Conservation (phyloP, 2,113 vertebrate species). For the Otis tarda region DNA sequence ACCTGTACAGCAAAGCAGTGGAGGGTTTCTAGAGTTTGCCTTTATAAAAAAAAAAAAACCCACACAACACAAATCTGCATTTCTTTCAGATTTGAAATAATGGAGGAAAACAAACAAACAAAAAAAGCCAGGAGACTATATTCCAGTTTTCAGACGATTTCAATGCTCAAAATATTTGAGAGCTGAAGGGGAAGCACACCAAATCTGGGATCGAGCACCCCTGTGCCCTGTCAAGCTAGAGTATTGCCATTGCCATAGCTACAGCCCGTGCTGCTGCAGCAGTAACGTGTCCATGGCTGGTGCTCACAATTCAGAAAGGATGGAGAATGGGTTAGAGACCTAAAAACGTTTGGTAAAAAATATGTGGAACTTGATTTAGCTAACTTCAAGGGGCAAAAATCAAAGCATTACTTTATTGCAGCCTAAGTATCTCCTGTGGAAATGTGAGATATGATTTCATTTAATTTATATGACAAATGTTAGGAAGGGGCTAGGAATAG, state of each 20-base stretch:
- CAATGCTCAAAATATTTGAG: too few relatives aligned
- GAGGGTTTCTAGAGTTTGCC: neutral
- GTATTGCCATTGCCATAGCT: neutral
- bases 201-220: neutral
- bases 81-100: neutral
- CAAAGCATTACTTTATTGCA: neutral
- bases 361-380: neutral
- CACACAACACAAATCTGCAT: neutral
- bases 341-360: neutral
- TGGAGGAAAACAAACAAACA: neutral
- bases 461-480: neutral
- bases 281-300: fast-evolving
- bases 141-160: neutral
- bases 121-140: neutral
- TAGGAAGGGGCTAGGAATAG: neutral
- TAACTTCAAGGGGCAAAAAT: neutral
- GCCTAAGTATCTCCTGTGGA: neutral
- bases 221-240: neutral
- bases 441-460: fast-evolving
- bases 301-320: neutral
- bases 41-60: neutral
- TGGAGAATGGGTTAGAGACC: neutral
- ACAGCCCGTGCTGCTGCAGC: neutral
- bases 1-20: neutral
- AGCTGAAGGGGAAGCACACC: neutral